phyloP scores from a whole-genome alignment of 2,888 invertebrate genomes.

The Troilus luridus region DNA sequence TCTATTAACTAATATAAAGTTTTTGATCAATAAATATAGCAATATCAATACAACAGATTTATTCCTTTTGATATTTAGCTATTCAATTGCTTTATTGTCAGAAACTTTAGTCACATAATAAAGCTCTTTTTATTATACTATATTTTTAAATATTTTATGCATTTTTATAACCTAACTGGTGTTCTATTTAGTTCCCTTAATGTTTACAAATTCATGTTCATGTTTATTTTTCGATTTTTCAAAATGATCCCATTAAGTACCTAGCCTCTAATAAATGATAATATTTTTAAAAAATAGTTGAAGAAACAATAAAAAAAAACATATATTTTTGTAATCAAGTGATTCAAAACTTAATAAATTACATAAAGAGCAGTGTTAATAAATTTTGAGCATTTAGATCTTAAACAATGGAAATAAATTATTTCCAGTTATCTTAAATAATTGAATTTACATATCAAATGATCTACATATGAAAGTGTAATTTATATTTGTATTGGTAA shows the following conservation, averaged over 20 bases:
- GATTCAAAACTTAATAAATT: neutral
- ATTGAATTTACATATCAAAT: neutral
- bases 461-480: neutral
- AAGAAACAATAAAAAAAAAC: neutral
- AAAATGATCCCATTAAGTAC: constrained; percentile 7
- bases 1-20: constrained; percentile 7
- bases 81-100: constrained; percentile 46
- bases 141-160: constrained; percentile 11
- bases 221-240: neutral
- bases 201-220: neutral
- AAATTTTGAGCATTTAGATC: neutral
- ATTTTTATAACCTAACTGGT: constrained; percentile 19
- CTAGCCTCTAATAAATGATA: constrained; percentile 29
- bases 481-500: neutral
- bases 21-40: constrained; percentile 35
- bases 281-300: neutral
- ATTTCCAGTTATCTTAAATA: too few relatives aligned
- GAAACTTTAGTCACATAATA: constrained; percentile 30
- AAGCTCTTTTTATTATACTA: constrained; percentile 39
- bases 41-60: neutral
- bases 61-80: neutral
- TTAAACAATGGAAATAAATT: neutral
- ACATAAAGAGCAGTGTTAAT: neutral
- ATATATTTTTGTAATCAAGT: neutral
- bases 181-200: constrained; percentile 38